A percentile compares a stretch with the other conserved stretches of the same genome.
These are phyloP conservation scores for Monochamus alternatus DNA, from an alignment of 2,888 invertebrate genomes.

Conservation along the genomic window DNA sequence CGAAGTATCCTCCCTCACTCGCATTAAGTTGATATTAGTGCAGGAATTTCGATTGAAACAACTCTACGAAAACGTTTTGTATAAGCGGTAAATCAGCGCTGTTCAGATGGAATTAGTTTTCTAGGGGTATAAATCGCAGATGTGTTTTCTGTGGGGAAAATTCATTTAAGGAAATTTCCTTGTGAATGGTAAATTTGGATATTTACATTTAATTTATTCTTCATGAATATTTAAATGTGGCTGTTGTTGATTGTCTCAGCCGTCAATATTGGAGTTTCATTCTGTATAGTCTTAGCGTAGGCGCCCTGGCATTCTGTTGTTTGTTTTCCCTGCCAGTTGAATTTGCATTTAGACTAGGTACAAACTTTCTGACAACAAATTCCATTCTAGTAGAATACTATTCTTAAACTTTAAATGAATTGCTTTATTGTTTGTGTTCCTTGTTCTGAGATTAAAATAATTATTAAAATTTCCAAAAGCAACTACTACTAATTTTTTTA, in stretches of 20 bases:
- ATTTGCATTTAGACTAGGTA: constrained; percentile 70
- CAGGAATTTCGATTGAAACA: constrained; percentile 63
- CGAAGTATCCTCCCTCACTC: constrained; percentile 18
- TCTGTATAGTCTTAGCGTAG: constrained; percentile 39
- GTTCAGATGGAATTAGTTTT: constrained; percentile 62
- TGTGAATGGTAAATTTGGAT: constrained; percentile 48
- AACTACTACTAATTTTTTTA: too few species aligned
- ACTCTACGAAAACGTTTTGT: constrained; percentile 63
- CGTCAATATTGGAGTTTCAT: constrained; percentile 44
- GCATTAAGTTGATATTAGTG: constrained; percentile 63
- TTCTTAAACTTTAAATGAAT: constrained; percentile 58
- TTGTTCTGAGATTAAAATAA: too few species aligned
- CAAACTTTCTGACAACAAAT: constrained; percentile 68
- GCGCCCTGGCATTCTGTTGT: constrained; percentile 60
- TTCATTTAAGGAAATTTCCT: constrained; percentile 56
- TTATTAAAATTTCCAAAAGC: too few species aligned
- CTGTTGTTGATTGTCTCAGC: constrained; percentile 53
- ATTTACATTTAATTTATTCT: constrained; percentile 62
- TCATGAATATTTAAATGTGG: constrained; percentile 61
- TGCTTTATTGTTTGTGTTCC: constrained; percentile 51
- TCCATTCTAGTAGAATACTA: constrained; percentile 56
- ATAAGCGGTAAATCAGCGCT: constrained; percentile 59
- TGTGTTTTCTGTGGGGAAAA: constrained; percentile 57
- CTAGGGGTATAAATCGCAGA: constrained; percentile 62
- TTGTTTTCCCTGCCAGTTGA: constrained; percentile 61